phyloP scores from a whole-genome alignment of 2,113 vertebrate genomes.

The Pteruthius melanotis region DNA sequence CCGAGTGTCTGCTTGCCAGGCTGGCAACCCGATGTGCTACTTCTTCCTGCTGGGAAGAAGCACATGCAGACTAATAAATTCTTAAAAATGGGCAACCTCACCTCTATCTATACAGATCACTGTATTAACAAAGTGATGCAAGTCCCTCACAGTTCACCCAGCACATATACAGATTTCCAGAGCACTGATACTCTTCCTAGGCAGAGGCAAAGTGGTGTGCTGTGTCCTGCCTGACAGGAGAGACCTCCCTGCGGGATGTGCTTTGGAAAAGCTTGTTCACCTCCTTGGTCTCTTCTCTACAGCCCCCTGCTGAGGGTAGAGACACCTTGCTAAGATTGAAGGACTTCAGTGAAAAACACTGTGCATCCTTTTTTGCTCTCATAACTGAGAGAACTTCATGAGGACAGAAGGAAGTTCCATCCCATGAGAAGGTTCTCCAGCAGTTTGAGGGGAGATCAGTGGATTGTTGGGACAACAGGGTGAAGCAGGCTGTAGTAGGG shows the following conservation, averaged over 20 bases:
- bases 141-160: not conserved
- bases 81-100: not conserved
- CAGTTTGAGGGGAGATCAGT: not conserved
- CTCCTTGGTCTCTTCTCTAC: not conserved
- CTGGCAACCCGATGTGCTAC: not conserved
- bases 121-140: not conserved
- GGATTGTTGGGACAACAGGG: not conserved
- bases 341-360: not conserved
- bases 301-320: not conserved
- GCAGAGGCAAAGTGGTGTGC: rapidly evolving
- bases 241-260: not conserved
- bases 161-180: not conserved
- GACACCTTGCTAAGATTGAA: not conserved
- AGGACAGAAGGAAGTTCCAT: not conserved
- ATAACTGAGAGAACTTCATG: not conserved
- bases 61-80: not conserved
- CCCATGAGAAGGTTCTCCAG: not conserved
- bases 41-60: not conserved
- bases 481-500: not conserved
- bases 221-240: not conserved
- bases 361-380: not conserved
- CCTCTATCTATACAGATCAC: not conserved
- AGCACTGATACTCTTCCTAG: not conserved
- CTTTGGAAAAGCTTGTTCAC: not conserved
- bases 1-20: not conserved